Conservation (phyloP, 2,888 invertebrate species). For the Meloe dianella region DNA sequence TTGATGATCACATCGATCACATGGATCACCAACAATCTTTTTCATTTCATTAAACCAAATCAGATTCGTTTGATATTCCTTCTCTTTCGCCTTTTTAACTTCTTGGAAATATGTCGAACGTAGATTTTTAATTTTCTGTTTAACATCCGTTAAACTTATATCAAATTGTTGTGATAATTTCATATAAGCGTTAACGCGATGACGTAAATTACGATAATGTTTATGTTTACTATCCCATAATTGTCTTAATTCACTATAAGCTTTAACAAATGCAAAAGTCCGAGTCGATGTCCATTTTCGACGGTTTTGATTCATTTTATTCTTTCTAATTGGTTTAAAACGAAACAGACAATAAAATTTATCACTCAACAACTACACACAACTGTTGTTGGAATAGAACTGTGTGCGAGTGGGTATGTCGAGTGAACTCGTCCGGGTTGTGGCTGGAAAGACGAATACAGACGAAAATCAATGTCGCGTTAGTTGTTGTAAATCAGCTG, state of each 20-base stretch:
- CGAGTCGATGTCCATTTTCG: background rate
- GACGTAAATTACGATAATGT: background rate
- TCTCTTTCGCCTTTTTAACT: background rate
- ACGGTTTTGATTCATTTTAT: background rate
- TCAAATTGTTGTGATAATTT: constrained; percentile 4
- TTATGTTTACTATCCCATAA: constrained; percentile 9
- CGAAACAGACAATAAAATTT: background rate
- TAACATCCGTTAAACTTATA: constrained; percentile 2
- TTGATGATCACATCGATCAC: background rate
- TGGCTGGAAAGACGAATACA: background rate
- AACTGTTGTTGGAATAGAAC: background rate
- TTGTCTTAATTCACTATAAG: background rate
- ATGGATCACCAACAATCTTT: background rate
- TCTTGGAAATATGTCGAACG: constrained; percentile 12
- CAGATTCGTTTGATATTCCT: background rate
- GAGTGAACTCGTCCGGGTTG: background rate
- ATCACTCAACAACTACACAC: background rate
- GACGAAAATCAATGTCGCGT: background rate
- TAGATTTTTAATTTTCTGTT: constrained; percentile 11
- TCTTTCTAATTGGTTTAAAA: too few species aligned
- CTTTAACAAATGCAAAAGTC: constrained; percentile 8
- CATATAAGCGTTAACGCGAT: background rate
- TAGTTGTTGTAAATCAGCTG: background rate
- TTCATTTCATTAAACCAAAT: constrained; percentile 9
- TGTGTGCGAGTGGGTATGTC: background rate